phyloP scores from a whole-genome alignment of 2,888 invertebrate genomes.

The Drosophila bunnanda region DNA sequence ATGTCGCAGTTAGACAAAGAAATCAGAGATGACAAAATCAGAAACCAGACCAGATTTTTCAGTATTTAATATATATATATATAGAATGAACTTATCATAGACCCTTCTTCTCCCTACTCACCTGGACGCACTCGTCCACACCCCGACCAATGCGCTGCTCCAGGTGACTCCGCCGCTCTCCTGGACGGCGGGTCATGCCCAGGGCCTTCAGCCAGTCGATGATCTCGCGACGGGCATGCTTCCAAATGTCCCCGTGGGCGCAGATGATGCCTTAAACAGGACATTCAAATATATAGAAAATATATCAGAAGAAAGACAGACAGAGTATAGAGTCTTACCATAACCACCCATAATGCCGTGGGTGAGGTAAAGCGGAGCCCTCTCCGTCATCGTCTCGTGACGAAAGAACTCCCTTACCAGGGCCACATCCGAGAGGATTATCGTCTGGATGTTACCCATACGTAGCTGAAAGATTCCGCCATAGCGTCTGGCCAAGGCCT shows the following conservation, averaged over 20 bases:
- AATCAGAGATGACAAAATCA: not conserved
- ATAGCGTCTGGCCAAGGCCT: conserved; percentile 88
- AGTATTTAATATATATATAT: no score
- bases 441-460: conserved; percentile 91
- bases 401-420: conserved; percentile 90
- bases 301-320: not conserved
- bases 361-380: conserved; percentile 92
- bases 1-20: not conserved
- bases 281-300: not conserved
- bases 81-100: no score
- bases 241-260: conserved; percentile 92
- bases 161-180: conserved; percentile 87
- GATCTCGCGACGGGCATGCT: conserved; percentile 91
- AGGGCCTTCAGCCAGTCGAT: conserved; percentile 90
- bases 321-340: conserved; percentile 87
- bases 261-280: conserved; percentile 90
- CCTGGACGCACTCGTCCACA: conserved; percentile 87
- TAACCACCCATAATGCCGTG: conserved; percentile 95
- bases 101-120: conserved; percentile 42
- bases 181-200: conserved; percentile 89
- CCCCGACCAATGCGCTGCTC: conserved; percentile 88
- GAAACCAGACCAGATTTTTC: not conserved
- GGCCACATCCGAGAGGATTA: conserved; percentile 91
- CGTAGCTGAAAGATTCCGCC: conserved; percentile 90
- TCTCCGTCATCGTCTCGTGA: conserved; percentile 89